Conservation (phyloP, 1,140 invertebrate genomes). For the Pentalonia nigronervosa region DNA sequence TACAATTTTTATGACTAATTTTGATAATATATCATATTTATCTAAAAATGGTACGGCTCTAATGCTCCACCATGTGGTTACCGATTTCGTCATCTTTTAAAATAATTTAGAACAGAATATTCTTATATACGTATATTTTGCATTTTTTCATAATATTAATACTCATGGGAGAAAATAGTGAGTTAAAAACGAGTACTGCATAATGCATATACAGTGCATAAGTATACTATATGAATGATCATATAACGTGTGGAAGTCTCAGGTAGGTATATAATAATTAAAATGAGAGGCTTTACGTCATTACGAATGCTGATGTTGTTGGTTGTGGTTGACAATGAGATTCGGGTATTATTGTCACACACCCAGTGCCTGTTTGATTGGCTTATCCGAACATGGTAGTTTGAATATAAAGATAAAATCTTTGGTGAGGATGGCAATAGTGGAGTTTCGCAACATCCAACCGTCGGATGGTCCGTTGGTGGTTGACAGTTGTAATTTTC, state of each 20-base stretch:
- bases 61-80: neutral
- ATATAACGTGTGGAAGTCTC: neutral
- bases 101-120: neutral
- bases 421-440: too few relatives aligned
- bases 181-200: neutral
- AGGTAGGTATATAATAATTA: neutral
- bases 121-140: neutral
- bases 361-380: neutral
- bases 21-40: neutral
- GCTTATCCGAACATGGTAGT: neutral
- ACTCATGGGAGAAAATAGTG: neutral
- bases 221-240: neutral
- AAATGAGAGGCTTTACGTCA: neutral
- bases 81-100: neutral
- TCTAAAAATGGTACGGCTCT: neutral
- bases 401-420: neutral
- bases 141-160: neutral
- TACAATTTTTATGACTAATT: neutral
- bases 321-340: neutral
- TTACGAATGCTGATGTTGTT: neutral
- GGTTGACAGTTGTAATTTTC: too few relatives aligned
- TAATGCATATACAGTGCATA: neutral
- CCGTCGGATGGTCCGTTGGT: neutral
- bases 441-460: neutral
- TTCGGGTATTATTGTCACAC: neutral